Conservation (phyloP, 92 coral and sea anemone genomes). For the Actinernus sp. region DNA sequence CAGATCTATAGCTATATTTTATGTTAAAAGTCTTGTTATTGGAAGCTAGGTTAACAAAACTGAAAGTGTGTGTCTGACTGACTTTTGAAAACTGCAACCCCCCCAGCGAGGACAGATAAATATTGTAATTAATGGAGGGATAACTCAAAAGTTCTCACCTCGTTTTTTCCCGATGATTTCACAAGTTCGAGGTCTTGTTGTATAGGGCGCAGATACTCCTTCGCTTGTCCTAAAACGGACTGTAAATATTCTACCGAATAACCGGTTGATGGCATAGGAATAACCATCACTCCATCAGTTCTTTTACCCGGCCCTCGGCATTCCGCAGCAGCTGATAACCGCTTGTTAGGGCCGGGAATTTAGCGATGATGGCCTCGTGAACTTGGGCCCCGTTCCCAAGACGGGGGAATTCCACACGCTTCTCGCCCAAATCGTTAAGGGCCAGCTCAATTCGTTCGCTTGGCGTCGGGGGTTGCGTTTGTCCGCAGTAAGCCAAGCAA, state of each 20-base stretch:
- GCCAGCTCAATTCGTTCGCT: slow-evolving; percentile 47
- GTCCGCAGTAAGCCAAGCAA: slow-evolving; percentile 1
- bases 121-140: too few relatives aligned
- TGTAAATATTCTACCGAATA: slow-evolving; percentile 40
- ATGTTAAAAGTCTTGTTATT: too few relatives aligned
- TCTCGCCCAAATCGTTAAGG: slow-evolving; percentile 41
- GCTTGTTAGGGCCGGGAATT: slow-evolving; percentile 36
- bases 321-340: slow-evolving; percentile 7
- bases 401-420: slow-evolving; percentile 27
- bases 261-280: slow-evolving; percentile 41
- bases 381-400: slow-evolving; percentile 42
- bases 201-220: slow-evolving; percentile 41
- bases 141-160: slow-evolving; percentile 36
- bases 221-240: slow-evolving; percentile 52
- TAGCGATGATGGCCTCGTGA: slow-evolving; percentile 25
- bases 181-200: slow-evolving; percentile 32
- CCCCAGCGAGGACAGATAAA: too few relatives aligned
- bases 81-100: too few relatives aligned
- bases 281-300: slow-evolving; percentile 11
- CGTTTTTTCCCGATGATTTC: slow-evolving; percentile 9
- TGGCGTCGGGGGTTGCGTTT: slow-evolving; percentile 41
- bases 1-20: too few relatives aligned
- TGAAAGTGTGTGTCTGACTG: too few relatives aligned
- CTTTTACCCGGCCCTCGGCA: slow-evolving; percentile 15
- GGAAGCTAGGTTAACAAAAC: too few relatives aligned